Evolutionary conservation across 2,113 vertebrate species (phyloP).

Genomic region (Hoplias malabaricus): DNA sequence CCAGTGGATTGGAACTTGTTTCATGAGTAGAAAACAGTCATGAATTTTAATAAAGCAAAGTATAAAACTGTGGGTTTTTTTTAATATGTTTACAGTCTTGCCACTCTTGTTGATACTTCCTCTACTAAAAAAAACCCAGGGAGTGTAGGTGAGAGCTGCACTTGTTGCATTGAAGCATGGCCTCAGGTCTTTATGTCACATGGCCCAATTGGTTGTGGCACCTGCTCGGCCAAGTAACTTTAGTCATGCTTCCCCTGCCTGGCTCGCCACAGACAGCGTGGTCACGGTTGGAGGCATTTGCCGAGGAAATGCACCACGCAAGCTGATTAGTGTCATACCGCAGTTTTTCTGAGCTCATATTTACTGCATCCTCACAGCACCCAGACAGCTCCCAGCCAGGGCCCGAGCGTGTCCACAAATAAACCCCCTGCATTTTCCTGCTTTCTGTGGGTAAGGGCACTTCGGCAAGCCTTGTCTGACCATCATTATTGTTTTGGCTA

Average conservation of each 20-base stretch:
- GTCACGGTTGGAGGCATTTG: slow-evolving; percentile 12
- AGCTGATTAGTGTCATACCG: slow-evolving; percentile 54
- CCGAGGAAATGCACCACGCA: slow-evolving; percentile 33
- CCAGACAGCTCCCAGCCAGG: slow-evolving; percentile 4
- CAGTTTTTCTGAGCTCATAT: slow-evolving; percentile 41
- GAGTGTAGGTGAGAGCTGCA: too few relatives aligned
- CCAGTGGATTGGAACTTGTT: too few relatives aligned
- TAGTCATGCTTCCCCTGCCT: slow-evolving; percentile 18
- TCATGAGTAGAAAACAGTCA: too few relatives aligned
- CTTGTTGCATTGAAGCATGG: not conserved
- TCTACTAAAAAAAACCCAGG: too few relatives aligned
- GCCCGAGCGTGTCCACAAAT: not conserved
- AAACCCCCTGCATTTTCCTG: not conserved
- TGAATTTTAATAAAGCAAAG: too few relatives aligned
- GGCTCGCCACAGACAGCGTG: slow-evolving; percentile 1
- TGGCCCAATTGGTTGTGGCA: slow-evolving; percentile 28
- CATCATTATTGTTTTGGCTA: slow-evolving; percentile 15
- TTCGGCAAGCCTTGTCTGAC: not conserved
- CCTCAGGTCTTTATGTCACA: not conserved
- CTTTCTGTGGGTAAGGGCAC: not conserved
- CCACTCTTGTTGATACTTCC: too few relatives aligned
- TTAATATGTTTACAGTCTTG: too few relatives aligned
- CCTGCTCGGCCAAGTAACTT: slow-evolving; percentile 34
- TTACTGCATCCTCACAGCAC: slow-evolving; percentile 10
- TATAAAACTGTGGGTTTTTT: too few relatives aligned